These are phyloP conservation scores for Puma concolor DNA, from an alignment of 2,113 vertebrate genomes.

Conservation along the genomic window DNA sequence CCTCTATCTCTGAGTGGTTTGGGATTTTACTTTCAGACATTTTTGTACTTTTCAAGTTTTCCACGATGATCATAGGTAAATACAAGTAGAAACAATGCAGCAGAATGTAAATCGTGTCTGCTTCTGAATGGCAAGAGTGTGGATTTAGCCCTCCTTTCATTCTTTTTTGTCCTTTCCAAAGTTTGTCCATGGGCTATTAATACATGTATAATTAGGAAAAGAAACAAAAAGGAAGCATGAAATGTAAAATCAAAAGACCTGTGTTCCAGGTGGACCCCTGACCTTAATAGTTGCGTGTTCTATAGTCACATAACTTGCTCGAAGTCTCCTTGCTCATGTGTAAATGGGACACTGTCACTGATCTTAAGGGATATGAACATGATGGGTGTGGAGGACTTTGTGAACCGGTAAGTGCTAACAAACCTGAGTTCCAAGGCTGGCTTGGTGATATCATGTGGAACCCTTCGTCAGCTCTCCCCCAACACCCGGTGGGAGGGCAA, in stretches of 20 bases:
- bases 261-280: background rate
- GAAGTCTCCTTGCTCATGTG: background rate
- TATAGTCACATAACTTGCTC: accelerated
- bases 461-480: background rate
- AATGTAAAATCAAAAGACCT: background rate
- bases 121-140: background rate
- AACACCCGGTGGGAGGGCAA: background rate
- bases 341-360: background rate
- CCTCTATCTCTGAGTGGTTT: background rate
- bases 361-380: background rate
- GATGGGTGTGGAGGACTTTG: background rate
- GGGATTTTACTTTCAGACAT: background rate
- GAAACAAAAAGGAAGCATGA: background rate
- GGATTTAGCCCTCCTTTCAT: background rate
- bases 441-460: background rate
- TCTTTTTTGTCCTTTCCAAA: background rate
- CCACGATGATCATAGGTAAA: background rate
- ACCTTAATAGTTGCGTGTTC: background rate
- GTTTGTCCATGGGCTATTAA: background rate
- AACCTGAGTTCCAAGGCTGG: background rate
- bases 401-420: background rate
- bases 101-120: background rate
- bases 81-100: background rate
- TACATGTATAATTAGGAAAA: background rate
- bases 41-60: background rate